Conservation (phyloP, 2,113 vertebrate species). For the Ranitomeya imitator region DNA sequence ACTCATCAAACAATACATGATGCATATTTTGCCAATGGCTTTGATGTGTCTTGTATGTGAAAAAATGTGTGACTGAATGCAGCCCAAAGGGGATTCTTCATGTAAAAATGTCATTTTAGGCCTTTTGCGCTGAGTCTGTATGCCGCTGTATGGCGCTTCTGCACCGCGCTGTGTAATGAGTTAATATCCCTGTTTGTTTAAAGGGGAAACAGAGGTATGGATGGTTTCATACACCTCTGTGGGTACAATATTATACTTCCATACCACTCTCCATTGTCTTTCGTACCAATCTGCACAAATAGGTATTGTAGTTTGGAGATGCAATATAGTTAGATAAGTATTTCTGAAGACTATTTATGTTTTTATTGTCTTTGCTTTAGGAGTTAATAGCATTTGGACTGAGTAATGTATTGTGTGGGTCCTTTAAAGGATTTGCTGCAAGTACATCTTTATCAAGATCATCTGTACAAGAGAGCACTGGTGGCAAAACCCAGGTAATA, state of each 20-base stretch:
- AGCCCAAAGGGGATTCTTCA: too few species aligned
- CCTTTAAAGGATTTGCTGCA: conserved; percentile 88
- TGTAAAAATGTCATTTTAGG: too few species aligned
- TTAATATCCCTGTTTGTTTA: not conserved
- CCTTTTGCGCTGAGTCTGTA: too few species aligned
- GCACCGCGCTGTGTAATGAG: too few species aligned
- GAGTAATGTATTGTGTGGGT: conserved; percentile 86
- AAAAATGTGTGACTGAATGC: too few species aligned
- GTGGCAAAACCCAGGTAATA: conserved; percentile 94
- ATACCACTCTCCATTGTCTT: not conserved
- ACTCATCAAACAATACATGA: too few species aligned
- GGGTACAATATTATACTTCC: not conserved
- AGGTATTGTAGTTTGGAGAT: not conserved
- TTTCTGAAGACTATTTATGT: not conserved
- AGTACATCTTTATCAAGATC: conserved; percentile 93
- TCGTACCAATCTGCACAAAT: not conserved
- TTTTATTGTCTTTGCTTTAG: conserved; percentile 65
- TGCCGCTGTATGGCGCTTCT: too few species aligned
- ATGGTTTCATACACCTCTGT: not conserved
- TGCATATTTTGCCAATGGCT: too few species aligned
- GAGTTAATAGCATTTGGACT: conserved; percentile 93
- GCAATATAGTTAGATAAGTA: too few species aligned
- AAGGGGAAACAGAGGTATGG: not conserved
- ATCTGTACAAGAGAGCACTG: conserved; percentile 93
- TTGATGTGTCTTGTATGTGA: too few species aligned